A percentile compares a stretch with the other conserved stretches of the same genome.
Conservation (phyloP, 2,888 invertebrate genomes). For the Cheiracanthium punctorium region DNA sequence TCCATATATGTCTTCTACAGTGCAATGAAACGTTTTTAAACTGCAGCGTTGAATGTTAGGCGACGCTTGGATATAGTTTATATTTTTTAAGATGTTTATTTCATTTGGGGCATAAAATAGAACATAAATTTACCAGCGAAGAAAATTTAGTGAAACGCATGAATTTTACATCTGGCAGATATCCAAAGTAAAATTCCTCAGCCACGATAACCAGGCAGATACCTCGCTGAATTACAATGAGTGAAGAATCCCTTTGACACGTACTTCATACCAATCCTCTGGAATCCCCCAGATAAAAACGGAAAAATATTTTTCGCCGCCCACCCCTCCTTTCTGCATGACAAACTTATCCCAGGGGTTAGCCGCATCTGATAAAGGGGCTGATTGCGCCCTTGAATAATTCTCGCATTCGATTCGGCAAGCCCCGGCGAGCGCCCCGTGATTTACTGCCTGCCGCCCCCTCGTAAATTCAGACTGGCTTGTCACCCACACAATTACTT, state of each 20-base stretch:
- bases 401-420: constrained; percentile 47
- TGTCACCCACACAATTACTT: constrained; percentile 69
- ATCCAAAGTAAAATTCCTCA: constrained; percentile 1
- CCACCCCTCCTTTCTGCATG: constrained; percentile 25
- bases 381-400: constrained; percentile 53
- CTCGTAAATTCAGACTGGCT: constrained; percentile 61
- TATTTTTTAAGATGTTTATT: too few relatives aligned
- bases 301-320: constrained; percentile 18
- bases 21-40: too few relatives aligned
- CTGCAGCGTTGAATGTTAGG: too few relatives aligned
- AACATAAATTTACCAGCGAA: too few relatives aligned
- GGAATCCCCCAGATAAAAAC: constrained; percentile 32
- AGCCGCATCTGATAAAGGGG: constrained; percentile 41
- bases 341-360: constrained; percentile 45
- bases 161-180: too few relatives aligned
- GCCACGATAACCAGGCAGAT: not conserved
- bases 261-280: constrained; percentile 27
- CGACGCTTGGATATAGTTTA: too few relatives aligned
- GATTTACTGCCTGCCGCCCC: constrained; percentile 44
- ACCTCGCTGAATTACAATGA: not conserved
- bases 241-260: constrained; percentile 18
- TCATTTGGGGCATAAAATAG: too few relatives aligned
- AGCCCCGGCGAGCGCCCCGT: constrained; percentile 53
- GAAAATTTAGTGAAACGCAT: too few relatives aligned
- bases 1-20: too few relatives aligned